These are phyloP conservation scores for Neoseiulus cucumeris DNA, from an alignment of 1,140 invertebrate species.

Conservation along the genomic window DNA sequence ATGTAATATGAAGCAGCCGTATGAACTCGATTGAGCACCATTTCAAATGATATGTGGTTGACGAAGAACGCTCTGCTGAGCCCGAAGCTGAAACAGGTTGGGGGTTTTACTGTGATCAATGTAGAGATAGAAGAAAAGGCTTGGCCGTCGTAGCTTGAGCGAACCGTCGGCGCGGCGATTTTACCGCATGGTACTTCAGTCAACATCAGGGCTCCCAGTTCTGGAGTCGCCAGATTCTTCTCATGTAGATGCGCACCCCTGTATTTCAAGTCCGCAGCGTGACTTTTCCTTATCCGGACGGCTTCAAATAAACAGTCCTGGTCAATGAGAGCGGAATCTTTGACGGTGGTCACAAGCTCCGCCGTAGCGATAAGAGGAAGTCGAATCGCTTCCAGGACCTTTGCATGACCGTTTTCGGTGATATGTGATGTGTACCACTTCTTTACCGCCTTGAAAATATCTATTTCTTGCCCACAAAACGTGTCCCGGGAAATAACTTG, in stretches of 20 bases:
- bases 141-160: too few species aligned
- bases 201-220: too few species aligned
- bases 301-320: constrained; percentile 83
- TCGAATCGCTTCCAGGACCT: constrained; percentile 38
- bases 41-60: constrained; percentile 72
- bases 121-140: too few species aligned
- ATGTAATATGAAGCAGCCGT: constrained; percentile 83
- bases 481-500: constrained; percentile 75
- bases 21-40: constrained; percentile 83
- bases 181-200: too few species aligned
- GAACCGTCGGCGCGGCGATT: too few species aligned
- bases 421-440: constrained; percentile 32
- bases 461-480: constrained; percentile 82
- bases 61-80: constrained; percentile 69
- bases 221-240: constrained; percentile 81
- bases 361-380: constrained; percentile 65
- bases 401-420: constrained; percentile 13
- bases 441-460: constrained; percentile 84
- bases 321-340: constrained; percentile 67
- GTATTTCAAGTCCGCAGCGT: constrained; percentile 55
- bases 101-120: too few species aligned
- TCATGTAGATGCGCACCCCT: constrained; percentile 33
- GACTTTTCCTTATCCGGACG: constrained; percentile 50
- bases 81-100: constrained; percentile 59
- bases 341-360: constrained; percentile 65